Evolutionary conservation across 2,113 vertebrate species (phyloP).

Genomic region (Megaceryle torquata): DNA sequence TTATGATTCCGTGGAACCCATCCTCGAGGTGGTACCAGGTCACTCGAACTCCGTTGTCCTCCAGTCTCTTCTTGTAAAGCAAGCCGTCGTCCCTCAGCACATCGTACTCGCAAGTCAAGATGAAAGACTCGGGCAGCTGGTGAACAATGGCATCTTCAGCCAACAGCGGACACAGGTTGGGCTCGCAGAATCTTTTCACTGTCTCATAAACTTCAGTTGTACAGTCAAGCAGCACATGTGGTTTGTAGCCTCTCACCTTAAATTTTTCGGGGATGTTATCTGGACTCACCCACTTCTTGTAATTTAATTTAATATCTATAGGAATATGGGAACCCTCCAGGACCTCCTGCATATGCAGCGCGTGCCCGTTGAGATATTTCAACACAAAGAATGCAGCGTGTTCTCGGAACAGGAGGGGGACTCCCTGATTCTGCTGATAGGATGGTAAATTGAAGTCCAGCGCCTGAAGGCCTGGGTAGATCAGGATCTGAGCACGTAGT

Average conservation of each 20-base stretch:
- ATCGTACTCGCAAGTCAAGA: constrained; percentile 86
- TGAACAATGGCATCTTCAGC: constrained; percentile 65
- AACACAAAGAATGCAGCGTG: constrained; percentile 70
- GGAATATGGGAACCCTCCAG: constrained; percentile 77
- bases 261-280: constrained; percentile 79
- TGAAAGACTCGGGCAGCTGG: constrained; percentile 74
- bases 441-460: constrained; percentile 86
- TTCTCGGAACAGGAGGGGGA: constrained; percentile 75
- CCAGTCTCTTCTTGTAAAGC: constrained; percentile 82
- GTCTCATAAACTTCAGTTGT: constrained; percentile 66
- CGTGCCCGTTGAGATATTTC: constrained; percentile 72
- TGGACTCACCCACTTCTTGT: constrained; percentile 74
- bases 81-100: constrained; percentile 81
- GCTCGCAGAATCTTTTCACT: constrained; percentile 47
- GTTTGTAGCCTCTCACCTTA: constrained; percentile 62
- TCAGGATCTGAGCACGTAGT: constrained; percentile 83
- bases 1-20: constrained; percentile 81
- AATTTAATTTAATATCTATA: constrained; percentile 71
- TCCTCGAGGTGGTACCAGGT: constrained; percentile 79
- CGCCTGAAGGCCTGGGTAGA: constrained; percentile 81
- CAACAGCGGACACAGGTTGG: constrained; percentile 73
- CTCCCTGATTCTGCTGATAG: constrained; percentile 79
- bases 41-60: constrained; percentile 76
- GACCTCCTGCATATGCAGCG: constrained; percentile 63
- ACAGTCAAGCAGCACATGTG: neutral